Conservation (phyloP, 2,113 vertebrate species). For the Psittacula cyanocephala region DNA sequence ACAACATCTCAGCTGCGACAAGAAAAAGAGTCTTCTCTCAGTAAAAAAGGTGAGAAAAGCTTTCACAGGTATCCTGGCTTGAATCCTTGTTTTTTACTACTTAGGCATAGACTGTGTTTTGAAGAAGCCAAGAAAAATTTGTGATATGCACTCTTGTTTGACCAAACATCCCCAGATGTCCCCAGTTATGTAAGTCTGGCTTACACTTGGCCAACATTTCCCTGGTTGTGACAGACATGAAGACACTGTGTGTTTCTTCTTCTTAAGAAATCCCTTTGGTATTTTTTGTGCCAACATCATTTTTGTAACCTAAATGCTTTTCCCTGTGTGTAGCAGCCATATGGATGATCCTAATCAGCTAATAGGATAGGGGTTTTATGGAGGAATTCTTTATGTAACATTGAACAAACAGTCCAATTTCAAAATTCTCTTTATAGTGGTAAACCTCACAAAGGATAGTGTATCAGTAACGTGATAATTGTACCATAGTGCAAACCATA, state of each 20-base stretch:
- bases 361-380: neutral
- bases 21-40: neutral
- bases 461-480: neutral
- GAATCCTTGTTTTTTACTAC: neutral
- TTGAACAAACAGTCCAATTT: neutral
- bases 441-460: neutral
- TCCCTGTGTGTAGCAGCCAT: neutral
- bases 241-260: neutral
- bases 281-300: neutral
- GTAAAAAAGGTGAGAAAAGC: neutral
- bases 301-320: neutral
- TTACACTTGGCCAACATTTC: neutral
- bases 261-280: neutral
- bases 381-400: neutral
- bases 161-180: neutral
- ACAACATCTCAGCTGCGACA: neutral
- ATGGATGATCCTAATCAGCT: neutral
- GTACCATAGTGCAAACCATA: neutral
- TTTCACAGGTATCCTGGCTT: neutral
- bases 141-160: neutral
- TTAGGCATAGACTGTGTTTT: neutral
- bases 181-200: neutral
- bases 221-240: slow-evolving; percentile 77
- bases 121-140: neutral
- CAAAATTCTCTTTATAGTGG: neutral